These are phyloP conservation scores for Mantis religiosa DNA, from an alignment of 2,888 invertebrate genomes.

Conservation along the genomic window DNA sequence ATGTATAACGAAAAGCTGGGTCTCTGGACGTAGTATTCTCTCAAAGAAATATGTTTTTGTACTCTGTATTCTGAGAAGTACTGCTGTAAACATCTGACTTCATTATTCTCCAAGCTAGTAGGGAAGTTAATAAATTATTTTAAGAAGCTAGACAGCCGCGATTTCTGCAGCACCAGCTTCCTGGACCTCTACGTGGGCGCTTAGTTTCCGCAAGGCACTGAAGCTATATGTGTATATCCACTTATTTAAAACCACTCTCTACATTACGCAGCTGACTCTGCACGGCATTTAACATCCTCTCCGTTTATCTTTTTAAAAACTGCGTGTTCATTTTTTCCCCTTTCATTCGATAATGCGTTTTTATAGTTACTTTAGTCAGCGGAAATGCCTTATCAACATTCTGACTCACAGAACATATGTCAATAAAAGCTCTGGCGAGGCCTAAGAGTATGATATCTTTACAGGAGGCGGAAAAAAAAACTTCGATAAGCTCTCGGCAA, in stretches of 20 bases:
- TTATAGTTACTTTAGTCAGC: background rate
- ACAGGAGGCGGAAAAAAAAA: background rate
- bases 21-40: too few species aligned
- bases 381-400: background rate
- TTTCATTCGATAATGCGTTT: background rate
- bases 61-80: too few species aligned
- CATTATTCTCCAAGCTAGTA: too few species aligned
- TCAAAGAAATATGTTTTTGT: too few species aligned
- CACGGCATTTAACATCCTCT: background rate
- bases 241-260: background rate
- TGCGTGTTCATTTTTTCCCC: background rate
- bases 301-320: background rate
- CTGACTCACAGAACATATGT: background rate
- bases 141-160: too few species aligned
- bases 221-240: too few species aligned
- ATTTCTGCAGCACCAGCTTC: too few species aligned
- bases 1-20: too few species aligned
- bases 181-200: too few species aligned
- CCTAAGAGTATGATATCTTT: background rate
- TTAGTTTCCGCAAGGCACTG: background rate
- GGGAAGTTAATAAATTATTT: too few species aligned
- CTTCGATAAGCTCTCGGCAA: background rate
- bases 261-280: background rate
- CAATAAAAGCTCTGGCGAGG: background rate
- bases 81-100: too few species aligned